phyloP scores from a whole-genome alignment of 2,797 vertebrate genomes.

The Tolypeutes matacus region DNA sequence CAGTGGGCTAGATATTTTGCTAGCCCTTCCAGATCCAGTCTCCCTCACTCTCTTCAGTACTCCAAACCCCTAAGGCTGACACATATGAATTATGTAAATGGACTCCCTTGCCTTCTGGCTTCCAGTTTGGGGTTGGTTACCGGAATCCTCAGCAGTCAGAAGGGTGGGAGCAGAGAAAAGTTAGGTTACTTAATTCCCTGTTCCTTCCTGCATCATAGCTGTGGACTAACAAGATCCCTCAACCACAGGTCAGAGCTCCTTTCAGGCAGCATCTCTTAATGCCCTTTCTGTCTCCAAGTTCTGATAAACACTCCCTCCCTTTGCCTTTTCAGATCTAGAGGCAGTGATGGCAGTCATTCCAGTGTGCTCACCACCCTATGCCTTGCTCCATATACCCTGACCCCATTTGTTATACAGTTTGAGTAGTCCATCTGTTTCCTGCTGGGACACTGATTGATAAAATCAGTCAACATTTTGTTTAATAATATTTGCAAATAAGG shows the following conservation, averaged over 20 bases:
- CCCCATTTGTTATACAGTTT: not conserved
- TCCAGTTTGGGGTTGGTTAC: not conserved
- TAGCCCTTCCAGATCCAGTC: not conserved
- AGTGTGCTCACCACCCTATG: not conserved
- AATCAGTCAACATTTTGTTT: slow-evolving; percentile 39
- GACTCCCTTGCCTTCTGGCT: not conserved
- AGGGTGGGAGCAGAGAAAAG: not conserved
- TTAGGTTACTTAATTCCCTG: not conserved
- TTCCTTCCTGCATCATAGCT: not conserved
- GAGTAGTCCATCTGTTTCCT: not conserved
- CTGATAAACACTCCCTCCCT: not conserved
- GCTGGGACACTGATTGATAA: not conserved
- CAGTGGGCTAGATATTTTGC: not conserved
- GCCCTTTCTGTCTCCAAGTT: not conserved
- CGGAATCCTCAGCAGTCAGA: not conserved
- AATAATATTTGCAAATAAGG: slow-evolving; percentile 54
- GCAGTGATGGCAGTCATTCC: not conserved
- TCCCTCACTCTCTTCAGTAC: not conserved
- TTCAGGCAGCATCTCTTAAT: not conserved
- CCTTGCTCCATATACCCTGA: not conserved
- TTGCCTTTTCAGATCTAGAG: not conserved
- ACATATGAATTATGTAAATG: not conserved
- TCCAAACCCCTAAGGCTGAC: too few species aligned
- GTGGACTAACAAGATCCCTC: not conserved
- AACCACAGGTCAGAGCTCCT: not conserved